phyloP scores from a whole-genome alignment of 1,140 invertebrate species.

The Wasmannia auropunctata region DNA sequence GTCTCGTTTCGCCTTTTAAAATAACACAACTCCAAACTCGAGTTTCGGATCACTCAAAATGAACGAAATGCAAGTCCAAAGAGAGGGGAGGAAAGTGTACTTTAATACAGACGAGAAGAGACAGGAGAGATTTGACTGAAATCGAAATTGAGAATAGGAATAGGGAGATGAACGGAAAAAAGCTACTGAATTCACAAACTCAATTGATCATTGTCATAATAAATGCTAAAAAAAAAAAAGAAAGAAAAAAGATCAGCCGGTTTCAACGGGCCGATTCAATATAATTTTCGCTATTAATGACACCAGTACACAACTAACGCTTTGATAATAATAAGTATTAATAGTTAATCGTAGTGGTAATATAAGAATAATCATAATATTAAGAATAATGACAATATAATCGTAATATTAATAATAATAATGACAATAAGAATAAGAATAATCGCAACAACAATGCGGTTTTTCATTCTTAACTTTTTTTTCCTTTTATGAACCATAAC shows the following conservation, averaged over 20 bases:
- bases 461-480: conserved; percentile 61
- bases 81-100: conserved; percentile 2
- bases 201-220: conserved; percentile 34
- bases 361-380: conserved; percentile 73
- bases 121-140: not conserved
- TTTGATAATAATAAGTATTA: conserved; percentile 75
- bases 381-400: conserved; percentile 72
- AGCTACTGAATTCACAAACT: conserved; percentile 19
- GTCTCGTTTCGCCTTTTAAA: not conserved
- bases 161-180: not conserved
- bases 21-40: conserved; percentile 41
- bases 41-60: conserved; percentile 57
- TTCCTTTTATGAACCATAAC: conserved; percentile 49
- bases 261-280: conserved; percentile 33
- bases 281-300: conserved; percentile 44
- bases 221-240: conserved; percentile 24
- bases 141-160: not conserved
- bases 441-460: conserved; percentile 77
- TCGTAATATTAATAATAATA: conserved; percentile 67
- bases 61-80: not conserved
- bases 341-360: conserved; percentile 78
- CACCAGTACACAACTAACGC: conserved; percentile 49
- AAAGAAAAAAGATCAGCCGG: conserved; percentile 57
- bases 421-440: conserved; percentile 72
- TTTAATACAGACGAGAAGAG: not conserved